Base-by-base conservation (phyloP, 1,140 invertebrate species). In the Drosophila sucinea region DNA sequence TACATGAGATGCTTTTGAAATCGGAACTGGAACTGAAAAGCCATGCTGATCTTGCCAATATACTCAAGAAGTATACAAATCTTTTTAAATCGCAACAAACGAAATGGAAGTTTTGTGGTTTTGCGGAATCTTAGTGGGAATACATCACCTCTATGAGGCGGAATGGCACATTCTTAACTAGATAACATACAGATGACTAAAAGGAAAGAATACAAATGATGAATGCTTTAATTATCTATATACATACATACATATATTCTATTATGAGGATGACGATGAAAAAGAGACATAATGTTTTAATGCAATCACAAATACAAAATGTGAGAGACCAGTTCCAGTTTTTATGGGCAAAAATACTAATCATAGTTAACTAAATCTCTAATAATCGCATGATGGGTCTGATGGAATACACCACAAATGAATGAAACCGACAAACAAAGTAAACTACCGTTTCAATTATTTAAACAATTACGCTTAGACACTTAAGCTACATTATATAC, bases 91-190 rank as follows among this genome's bases (percentile, higher is more conserved):
- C 69, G 67, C 66, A 90, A 44, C 70, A 76, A 67, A 71, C 69
- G 33, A 84, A 78, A 68, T 98, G 97, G 97, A 93, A 94, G 41
- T 96, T 96, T 93, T 95, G 94, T 77, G 95, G 95, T 70, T 96
- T 96, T 74, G 62, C 30, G 2, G 70, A 69, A 47, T 44, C 70
- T 44, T 29, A 44, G n/a, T 10, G 7, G 6, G 63, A 56, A 41
- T 27, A 51, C 25, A 5, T 25, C 25, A 51, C 55, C 67, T 33
- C 54, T 58, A 6, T 69, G 23, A 73, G 44, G 27, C n/a, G 3
- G 29, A 35, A 54, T n/a, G 11, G 56, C 40, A 47, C 17, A 25
- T 25, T 11, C 57, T 32, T 60, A 32, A 58, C n/a, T 47, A 17
- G 41, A 44, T 44, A 4, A 23, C 41, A 44, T 23, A 38, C 41